Evolutionary conservation across 2,888 invertebrate genomes (phyloP), one percentile per base, ranked within the genome.

Genomic region (Macaria notata): DNA sequence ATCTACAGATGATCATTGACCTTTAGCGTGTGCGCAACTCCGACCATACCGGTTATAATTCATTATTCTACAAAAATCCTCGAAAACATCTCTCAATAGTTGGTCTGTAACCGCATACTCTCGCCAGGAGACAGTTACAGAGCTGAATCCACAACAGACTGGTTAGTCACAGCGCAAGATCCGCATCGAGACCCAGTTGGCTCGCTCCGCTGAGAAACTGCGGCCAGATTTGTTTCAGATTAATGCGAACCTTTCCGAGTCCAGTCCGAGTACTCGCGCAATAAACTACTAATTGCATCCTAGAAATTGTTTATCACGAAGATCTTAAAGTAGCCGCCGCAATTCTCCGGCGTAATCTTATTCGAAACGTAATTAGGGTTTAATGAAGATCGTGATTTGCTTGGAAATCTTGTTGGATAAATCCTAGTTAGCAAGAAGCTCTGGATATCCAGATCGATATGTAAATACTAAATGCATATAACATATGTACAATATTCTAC

Each of bases 1-100:
- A 90, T 91, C 90, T 90, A 86, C 84, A 82, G 86, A 86, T 91
- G 90, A 90, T 87, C 90, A 87, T 88, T 89, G 90, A 91, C 90
- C 90, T 90, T 91, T 90, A 86, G 73, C 79, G 85, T 81, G 83
- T 81, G 86, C 84, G 84, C 84, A 86, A 81, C 82, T 76, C 71
- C 75, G 71, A 72, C 59, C 74, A 76, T 85, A 85, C 86, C 87
- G 87, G 88, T 88, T 85, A 83, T 86, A 83, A 84, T 80, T 84
- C 83, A 86, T 86, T 84, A 83, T 83, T 79, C 76, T 70, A 66
- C 70, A 70, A 76, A 38, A 72, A 67, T 73, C 68, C 63, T 65
- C 70, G 69, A 75, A 75, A 75, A 69, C 70, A 65, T 72, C 57
- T 68, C 56, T 56, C 56, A 59, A 59, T n/a, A 41, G 38, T 38